Evolutionary conservation across 2,113 vertebrate species (phyloP), one percentile per base, ranked within the genome.

Genomic region (Catharus bicknelli): DNA sequence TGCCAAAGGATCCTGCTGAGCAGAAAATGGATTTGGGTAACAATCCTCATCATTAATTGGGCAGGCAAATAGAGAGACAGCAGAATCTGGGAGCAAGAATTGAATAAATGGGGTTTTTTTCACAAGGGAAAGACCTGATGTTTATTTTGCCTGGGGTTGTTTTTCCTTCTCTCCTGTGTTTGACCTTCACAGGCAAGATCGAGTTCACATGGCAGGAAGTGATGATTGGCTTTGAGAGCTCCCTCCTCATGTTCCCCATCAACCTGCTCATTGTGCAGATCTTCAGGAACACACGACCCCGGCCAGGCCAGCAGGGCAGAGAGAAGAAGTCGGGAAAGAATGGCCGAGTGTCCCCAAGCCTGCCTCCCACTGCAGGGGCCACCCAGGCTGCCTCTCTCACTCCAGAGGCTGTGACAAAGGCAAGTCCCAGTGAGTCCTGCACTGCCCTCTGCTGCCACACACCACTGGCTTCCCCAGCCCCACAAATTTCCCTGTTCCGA

Each of bases 1-100:
- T 99, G 72, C 99, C 99, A 51, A 99, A 98, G 78, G 98, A 99
- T 84, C 99, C 99, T 5, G 98, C 98, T 18, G 99, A 99, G 95
- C 99, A 99, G 96, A 99, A 98, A 91, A 99, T 99, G 99, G 99
- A 99, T 94, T 95, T 99, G 87, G 99, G 99, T 99, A 98, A 96
- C 42, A 74, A 54, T 7, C 13, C 8, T 79, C 69, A 30, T 3
- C 20, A 10, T 7, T 20, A 6, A 36, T 74, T 32, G 32, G 58
- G 42, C 48, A 61, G 50, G 77, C 61, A 76, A 76, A 82, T 16
- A 72, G 21, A 53, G 2, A 84, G 7, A 36, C 13, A 36, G 38
- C 23, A 92, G 23, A 86, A 86, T 55, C 20, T 69, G 38, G 59
- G 67, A 72, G 40, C 25, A 15, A 10, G 15, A 72, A 16, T 51